Evolutionary conservation across 2,888 invertebrate species (phyloP).

Genomic region (Iselma pallidipennis): DNA sequence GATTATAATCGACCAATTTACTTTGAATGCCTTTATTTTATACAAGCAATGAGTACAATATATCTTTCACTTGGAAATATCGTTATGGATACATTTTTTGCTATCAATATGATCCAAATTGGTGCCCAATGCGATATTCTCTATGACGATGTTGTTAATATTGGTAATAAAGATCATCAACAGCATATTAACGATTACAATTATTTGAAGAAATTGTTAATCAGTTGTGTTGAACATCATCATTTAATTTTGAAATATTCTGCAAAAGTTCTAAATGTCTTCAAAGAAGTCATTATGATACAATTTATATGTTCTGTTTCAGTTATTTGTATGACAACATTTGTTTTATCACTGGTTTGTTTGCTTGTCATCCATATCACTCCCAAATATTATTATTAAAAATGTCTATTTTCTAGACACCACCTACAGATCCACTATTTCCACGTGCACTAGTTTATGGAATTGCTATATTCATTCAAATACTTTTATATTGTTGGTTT

Average conservation of each 20-base stretch:
- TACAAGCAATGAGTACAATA: conserved; percentile 1
- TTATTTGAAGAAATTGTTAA: no score
- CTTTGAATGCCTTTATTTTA: neutral
- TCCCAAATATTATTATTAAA: no score
- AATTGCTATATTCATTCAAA: neutral
- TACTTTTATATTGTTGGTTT: conserved; percentile 12
- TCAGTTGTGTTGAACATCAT: no score
- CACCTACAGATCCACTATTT: conserved; percentile 3
- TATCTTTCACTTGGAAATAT: conserved; percentile 8
- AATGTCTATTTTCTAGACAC: neutral
- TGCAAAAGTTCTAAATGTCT: neutral
- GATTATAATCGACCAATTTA: conserved; percentile 4
- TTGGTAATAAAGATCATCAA: neutral
- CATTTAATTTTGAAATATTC: neutral
- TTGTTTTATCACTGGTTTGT: no score
- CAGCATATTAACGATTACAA: neutral
- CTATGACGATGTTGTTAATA: conserved; percentile 8
- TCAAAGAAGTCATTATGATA: neutral
- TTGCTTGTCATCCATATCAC: no score
- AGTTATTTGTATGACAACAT: no score
- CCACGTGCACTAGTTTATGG: neutral
- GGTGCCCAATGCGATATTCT: conserved; percentile 17
- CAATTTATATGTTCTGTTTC: no score
- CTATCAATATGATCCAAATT: conserved; percentile 14
- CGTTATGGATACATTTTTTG: conserved; percentile 14